Evolutionary conservation across 2,113 vertebrate genomes (phyloP).

Genomic region (Sinocyclocheilus maitianheensis): DNA sequence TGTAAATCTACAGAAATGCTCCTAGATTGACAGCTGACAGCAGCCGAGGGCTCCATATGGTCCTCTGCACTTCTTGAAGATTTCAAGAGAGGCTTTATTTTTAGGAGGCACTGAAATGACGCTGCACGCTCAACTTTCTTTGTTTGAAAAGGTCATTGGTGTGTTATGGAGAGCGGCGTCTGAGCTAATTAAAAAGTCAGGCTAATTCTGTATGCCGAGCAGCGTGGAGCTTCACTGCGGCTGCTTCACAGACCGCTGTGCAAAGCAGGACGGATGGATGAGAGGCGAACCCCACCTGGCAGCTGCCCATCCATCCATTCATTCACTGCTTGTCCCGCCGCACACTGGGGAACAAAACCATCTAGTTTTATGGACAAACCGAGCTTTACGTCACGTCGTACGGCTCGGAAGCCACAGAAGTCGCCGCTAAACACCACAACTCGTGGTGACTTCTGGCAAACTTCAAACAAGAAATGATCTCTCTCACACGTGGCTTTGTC

Average conservation of each 20-base stretch:
- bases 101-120: constrained; percentile 22
- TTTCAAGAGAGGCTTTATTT: constrained; percentile 38
- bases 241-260: constrained; percentile 56
- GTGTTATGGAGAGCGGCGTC: constrained; percentile 55
- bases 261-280: constrained; percentile 55
- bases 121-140: constrained; percentile 32
- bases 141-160: constrained; percentile 52
- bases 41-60: constrained; percentile 1
- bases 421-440: not conserved
- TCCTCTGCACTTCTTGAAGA: constrained; percentile 9
- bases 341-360: constrained; percentile 44
- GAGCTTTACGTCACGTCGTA: constrained; percentile 1
- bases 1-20: not conserved
- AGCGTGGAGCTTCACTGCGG: constrained; percentile 51
- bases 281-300: constrained; percentile 56
- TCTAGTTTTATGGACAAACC: constrained; percentile 29
- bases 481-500: not conserved
- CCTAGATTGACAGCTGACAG: not conserved
- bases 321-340: constrained; percentile 39
- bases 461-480: not conserved
- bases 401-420: not conserved
- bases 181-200: constrained; percentile 61
- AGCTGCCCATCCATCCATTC: constrained; percentile 60
- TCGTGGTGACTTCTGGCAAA: constrained; percentile 11
- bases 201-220: constrained; percentile 61